Evolutionary conservation across 53 echinoderm and acorn worm genomes (phyloP), one percentile per base, ranked within the genome.

Genomic region (Glandiceps talaboti): DNA sequence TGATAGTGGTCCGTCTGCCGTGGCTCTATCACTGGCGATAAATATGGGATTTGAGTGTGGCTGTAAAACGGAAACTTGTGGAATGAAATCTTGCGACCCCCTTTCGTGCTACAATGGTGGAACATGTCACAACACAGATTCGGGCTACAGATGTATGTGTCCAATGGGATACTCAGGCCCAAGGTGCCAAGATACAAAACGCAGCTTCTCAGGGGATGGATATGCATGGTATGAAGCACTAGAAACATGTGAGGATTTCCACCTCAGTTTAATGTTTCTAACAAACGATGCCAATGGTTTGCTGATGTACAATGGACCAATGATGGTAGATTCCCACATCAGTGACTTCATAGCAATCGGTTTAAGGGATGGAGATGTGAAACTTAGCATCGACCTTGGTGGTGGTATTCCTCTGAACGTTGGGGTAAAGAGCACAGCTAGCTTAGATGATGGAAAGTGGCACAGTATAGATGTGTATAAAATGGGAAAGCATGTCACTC

Each of bases 241-340:
- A 26, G 77, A 91, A 76, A 91, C 91, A 73, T 99, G 99, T 74
- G 91, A 91, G 76, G 85, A 89, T 32, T 93, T 94, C 28, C 89
- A 86, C 73, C 87, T 89, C 30, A 87, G 89, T n/a, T 27, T 99
- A n/a, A 94, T 94, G 86, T 94, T 99, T 81, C 89, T 99, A 86
- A 99, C 99, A 1, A 75, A 81, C n/a, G 1, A 14, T 12, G 29
- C 82, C 30, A 80, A 84, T n/a, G 99, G 99, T 0, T 82, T 88
- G 30, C 85, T 99, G 33, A 77, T 99, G 30, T 99, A 99, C 88
- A 99, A 99, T 33, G 99, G 99, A n/a, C 99, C 99, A 29, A 89
- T 91, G 76, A 84, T 81, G 0, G 64, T 12, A 6, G 64, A 45
- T 45, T 87, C 85, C 27, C 84, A 87, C 77, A 88, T 93, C 1